Percentiles rank a stretch among this genome's conserved stretches.
Conservation (phyloP, 2,797 vertebrate species). For the Cichlasoma orientale region DNA sequence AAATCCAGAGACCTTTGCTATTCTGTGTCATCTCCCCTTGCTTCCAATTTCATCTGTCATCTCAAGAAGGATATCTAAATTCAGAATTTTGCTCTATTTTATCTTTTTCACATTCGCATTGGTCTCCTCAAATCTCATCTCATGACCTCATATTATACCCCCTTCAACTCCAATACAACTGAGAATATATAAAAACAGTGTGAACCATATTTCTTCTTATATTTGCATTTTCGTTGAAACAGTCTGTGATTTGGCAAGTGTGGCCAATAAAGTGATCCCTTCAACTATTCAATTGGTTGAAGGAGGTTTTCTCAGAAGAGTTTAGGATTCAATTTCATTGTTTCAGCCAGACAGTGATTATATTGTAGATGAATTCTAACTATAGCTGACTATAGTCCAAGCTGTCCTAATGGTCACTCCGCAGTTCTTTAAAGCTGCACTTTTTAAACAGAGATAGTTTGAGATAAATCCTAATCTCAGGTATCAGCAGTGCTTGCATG, state of each 20-base stretch:
- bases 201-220: neutral
- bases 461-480: neutral
- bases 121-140: constrained; percentile 6
- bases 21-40: constrained; percentile 5
- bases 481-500: neutral
- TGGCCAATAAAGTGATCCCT: neutral
- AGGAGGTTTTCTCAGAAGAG: neutral
- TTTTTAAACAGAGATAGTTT: neutral
- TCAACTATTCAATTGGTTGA: neutral
- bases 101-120: neutral
- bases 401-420: neutral
- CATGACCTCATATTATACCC: neutral
- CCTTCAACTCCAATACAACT: neutral
- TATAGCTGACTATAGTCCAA: neutral
- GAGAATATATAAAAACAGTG: neutral
- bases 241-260: neutral
- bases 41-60: neutral
- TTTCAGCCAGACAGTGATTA: neutral
- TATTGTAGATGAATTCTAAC: neutral
- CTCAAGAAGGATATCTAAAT: neutral
- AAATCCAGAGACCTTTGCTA: constrained; percentile 8
- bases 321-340: neutral
- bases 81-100: constrained; percentile 1
- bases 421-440: neutral
- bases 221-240: neutral